These are phyloP conservation scores for Dasypogon diadema DNA, from an alignment of 2,888 invertebrate genomes.

Conservation along the genomic window DNA sequence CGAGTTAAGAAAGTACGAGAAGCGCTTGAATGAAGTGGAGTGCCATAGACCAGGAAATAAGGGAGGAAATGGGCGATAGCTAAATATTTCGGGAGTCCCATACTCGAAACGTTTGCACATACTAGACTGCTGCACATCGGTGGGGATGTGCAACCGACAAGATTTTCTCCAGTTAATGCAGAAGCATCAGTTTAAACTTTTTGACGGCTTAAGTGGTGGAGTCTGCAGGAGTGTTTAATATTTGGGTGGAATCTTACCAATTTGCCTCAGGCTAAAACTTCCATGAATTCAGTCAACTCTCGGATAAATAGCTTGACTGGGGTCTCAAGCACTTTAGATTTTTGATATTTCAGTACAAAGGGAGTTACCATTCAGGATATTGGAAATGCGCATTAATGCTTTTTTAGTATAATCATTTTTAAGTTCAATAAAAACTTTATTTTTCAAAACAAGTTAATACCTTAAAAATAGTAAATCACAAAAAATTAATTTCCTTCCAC, in stretches of 20 bases:
- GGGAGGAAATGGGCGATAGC: slow-evolving; percentile 25
- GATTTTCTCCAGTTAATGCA: slow-evolving; percentile 11
- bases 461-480: no score
- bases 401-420: no score
- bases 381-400: no score
- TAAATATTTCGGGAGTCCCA: slow-evolving; percentile 7
- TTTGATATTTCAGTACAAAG: neutral
- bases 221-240: slow-evolving; percentile 24
- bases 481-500: no score
- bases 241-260: slow-evolving; percentile 27
- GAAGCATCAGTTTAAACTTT: slow-evolving; percentile 27
- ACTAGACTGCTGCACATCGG: neutral
- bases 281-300: neutral
- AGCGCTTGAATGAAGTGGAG: slow-evolving; percentile 22
- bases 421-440: no score
- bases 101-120: neutral
- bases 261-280: slow-evolving; percentile 5
- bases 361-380: no score
- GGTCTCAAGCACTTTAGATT: slow-evolving; percentile 1
- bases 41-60: slow-evolving; percentile 8
- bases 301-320: slow-evolving; percentile 28
- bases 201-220: slow-evolving; percentile 20
- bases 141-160: slow-evolving; percentile 1
- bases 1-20: slow-evolving; percentile 40
- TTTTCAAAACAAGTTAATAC: no score